Conservation (phyloP, 2,113 vertebrate species). For the Pseudonaja textilis region DNA sequence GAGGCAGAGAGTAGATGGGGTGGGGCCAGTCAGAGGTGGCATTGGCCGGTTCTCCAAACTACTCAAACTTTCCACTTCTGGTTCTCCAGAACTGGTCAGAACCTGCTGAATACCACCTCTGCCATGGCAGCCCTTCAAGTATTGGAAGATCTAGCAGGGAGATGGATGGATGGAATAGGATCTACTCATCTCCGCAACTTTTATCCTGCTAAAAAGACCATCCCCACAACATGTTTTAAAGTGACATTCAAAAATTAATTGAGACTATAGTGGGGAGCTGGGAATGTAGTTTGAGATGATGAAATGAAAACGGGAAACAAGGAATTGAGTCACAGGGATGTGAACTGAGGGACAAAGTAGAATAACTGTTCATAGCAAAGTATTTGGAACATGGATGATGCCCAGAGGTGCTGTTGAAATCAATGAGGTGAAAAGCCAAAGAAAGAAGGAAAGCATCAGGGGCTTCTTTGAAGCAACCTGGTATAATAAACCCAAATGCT, state of each 20-base stretch:
- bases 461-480: background rate
- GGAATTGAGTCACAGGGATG: no score
- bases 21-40: no score
- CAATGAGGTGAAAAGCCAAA: background rate
- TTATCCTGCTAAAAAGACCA: background rate
- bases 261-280: background rate
- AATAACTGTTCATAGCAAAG: background rate
- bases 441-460: background rate
- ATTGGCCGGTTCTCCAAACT: no score
- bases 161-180: background rate
- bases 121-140: background rate
- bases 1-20: no score
- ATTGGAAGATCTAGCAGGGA: background rate
- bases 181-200: conserved; percentile 8
- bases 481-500: background rate
- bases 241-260: background rate
- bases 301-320: background rate
- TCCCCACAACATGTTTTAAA: background rate
- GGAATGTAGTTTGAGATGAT: background rate
- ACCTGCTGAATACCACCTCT: no score
- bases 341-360: background rate
- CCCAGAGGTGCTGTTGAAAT: background rate
- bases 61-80: no score
- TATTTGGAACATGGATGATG: background rate
- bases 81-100: no score